Evolutionary conservation across 1,140 invertebrate species (phyloP).

Genomic region (Lethocerus indicus): DNA sequence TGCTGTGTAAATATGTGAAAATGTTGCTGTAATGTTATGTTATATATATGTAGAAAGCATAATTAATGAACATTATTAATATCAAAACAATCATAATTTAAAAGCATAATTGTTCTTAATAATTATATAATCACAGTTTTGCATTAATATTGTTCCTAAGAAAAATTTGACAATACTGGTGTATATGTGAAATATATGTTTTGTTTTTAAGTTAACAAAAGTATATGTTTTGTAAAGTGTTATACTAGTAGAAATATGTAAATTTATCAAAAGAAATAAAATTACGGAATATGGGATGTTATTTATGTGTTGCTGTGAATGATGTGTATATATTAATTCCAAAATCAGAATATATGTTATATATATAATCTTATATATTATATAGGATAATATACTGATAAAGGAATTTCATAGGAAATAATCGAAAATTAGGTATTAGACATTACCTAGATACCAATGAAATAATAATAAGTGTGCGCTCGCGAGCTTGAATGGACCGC

Average conservation of each 20-base stretch:
- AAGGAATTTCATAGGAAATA: too few species aligned
- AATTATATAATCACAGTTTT: too few species aligned
- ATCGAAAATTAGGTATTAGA: too few species aligned
- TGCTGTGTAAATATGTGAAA: neutral
- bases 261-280: neutral
- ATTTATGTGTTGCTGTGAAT: too few species aligned
- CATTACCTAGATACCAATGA: too few species aligned
- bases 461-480: too few species aligned
- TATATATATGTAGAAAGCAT: neutral
- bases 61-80: neutral
- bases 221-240: conserved; percentile 4
- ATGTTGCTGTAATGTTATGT: neutral
- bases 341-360: too few species aligned
- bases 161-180: conserved; percentile 5
- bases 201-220: neutral
- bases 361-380: too few species aligned
- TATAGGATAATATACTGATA: too few species aligned
- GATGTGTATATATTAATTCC: too few species aligned
- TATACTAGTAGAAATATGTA: neutral
- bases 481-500: too few species aligned
- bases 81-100: neutral
- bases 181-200: neutral
- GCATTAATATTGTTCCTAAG: conserved; percentile 7
- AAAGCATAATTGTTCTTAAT: neutral
- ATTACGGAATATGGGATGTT: neutral